phyloP scores from a whole-genome alignment of 2,113 vertebrate species.

The Nematolebias whitei region DNA sequence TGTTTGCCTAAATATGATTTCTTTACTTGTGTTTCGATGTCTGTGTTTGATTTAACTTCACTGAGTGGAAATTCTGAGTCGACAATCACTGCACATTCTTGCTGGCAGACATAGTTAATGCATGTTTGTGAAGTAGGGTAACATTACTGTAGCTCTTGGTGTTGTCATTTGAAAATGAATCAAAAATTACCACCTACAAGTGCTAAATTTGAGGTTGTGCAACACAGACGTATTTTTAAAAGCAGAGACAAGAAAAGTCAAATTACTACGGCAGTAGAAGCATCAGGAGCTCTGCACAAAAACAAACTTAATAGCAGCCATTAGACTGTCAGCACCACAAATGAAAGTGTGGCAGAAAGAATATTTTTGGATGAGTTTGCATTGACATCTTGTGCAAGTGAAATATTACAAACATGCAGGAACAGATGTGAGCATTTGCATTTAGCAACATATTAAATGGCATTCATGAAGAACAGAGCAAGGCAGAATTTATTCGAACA shows the following conservation, averaged over 20 bases:
- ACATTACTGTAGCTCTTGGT: conserved; percentile 34
- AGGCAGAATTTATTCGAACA: not conserved
- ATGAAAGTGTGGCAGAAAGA: not conserved
- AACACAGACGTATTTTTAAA: conserved; percentile 14
- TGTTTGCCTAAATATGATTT: conserved; percentile 40
- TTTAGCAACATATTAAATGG: not conserved
- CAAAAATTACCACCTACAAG: conserved; percentile 32
- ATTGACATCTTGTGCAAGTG: not conserved
- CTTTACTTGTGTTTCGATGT: conserved; percentile 28
- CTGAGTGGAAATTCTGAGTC: conserved; percentile 11
- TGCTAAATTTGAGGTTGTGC: conserved; percentile 27
- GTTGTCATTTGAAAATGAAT: conserved; percentile 42
- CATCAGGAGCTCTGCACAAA: not conserved
- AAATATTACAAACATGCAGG: not conserved
- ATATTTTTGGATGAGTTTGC: not conserved
- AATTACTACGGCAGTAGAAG: not conserved
- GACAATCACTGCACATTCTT: conserved; percentile 40
- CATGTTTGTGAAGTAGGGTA: conserved; percentile 35
- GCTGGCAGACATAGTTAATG: conserved; percentile 5
- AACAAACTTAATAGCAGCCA: conserved; percentile 7
- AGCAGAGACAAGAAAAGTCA: conserved; percentile 17
- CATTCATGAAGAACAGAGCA: not conserved
- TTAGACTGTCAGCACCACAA: conserved; percentile 3
- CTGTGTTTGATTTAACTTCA: conserved; percentile 29
- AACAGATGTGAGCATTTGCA: not conserved